phyloP scores from a whole-genome alignment of 2,888 invertebrate species.

The Thymelicus acteon region DNA sequence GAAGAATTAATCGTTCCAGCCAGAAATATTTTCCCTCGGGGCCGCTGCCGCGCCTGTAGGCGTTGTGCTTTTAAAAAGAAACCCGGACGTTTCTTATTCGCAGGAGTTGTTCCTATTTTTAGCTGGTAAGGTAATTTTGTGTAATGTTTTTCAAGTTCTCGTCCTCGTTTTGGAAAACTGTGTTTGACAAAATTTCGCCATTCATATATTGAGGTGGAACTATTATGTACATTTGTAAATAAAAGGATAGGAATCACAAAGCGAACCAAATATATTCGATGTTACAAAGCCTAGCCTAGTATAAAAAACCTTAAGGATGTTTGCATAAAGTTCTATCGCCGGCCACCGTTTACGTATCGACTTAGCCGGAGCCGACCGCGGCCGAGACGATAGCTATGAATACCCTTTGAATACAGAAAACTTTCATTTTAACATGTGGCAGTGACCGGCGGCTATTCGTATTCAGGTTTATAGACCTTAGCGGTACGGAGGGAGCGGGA shows the following conservation, averaged over 20 bases:
- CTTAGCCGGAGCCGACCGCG: background rate
- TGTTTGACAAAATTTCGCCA: background rate
- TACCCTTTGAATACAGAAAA: slow-evolving; percentile 40
- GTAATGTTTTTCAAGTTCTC: background rate
- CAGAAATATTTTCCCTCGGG: slow-evolving; percentile 30
- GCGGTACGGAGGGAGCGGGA: background rate
- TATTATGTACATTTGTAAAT: too few relatives aligned
- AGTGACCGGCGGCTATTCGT: slow-evolving; percentile 19
- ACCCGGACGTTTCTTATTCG: slow-evolving; percentile 15
- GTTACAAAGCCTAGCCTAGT: background rate
- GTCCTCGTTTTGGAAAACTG: background rate
- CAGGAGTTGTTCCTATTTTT: slow-evolving; percentile 9
- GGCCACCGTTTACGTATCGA: slow-evolving; percentile 26
- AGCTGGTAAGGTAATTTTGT: background rate
- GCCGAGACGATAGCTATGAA: slow-evolving; percentile 8
- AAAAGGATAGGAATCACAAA: too few relatives aligned
- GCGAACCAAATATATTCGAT: background rate
- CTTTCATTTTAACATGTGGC: slow-evolving; percentile 38
- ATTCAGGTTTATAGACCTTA: slow-evolving; percentile 13
- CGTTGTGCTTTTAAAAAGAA: slow-evolving; percentile 25
- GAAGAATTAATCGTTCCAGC: slow-evolving; percentile 48
- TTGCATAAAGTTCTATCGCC: slow-evolving; percentile 19
- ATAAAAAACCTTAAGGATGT: slow-evolving; percentile 10
- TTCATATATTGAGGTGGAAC: background rate
- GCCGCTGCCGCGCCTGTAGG: slow-evolving; percentile 2